Base-by-base conservation (phyloP, 2,113 vertebrate species). In the Scopus umbretta region DNA sequence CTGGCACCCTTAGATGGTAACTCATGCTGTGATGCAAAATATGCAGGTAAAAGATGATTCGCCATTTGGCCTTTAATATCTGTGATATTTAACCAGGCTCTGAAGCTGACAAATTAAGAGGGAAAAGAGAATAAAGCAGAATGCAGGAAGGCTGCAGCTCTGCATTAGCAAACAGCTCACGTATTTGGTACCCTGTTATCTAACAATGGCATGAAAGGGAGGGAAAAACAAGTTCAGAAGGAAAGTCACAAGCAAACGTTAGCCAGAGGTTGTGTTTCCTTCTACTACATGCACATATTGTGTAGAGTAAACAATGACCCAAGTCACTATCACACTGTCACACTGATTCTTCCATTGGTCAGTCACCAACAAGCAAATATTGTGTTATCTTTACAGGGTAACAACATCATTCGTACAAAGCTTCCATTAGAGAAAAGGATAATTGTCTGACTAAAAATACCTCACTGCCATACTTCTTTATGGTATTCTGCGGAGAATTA, bases 61-160 rank as follows among this genome's bases (percentile, higher is more conserved):
- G 67, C 61, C 89, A 80, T 91, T 86, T 93, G 78, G 42, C 95
- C 80, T 93, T 95, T 90, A 92, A 81, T 58, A 62, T 47, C 50
- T 59, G 45, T 83, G 84, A 84, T 89, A 92, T 89, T 90, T 81
- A 92, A 86, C 63, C 43, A 92, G 66, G 43, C 29, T 91, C 78
- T 92, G 93, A 81, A 74, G n/a, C 42, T 87, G 89, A 84, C 80
- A 95, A 75, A 95, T 86, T 89, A 96, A 79, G 78, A 91, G 13
- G 65, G 56, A 84, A 74, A 84, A 89, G 53, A 74, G 49, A 91
- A 84, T 32, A 47, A 91, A 87, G 11, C 9, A 47, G 80, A 89
- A 84, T 23, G n/a, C 72, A 92, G 63, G 72, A 67, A 68, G 66
- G 70, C 45, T 93, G 58, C 59, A 79, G 73, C 43, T 63, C 16